Evolutionary conservation across 2,797 vertebrate species (phyloP), one percentile per base, ranked within the genome.

Genomic region (Sandelia bainsii): DNA sequence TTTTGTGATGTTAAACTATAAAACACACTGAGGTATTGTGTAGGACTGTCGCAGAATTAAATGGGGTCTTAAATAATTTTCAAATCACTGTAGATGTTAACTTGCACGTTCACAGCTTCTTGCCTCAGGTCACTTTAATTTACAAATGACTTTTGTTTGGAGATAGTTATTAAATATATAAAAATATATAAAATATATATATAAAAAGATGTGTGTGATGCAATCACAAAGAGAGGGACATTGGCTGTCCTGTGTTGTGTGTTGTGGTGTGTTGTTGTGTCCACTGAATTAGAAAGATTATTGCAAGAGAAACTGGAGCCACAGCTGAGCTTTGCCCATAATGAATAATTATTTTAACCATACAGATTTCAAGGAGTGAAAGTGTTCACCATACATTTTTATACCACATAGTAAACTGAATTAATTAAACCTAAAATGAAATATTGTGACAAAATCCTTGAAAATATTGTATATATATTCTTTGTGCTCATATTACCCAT

Each of bases 281-380:
- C 22, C 17, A 16, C 4, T 56, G 50, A 54, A 59, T 56, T 48
- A 60, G 48, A 20, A 63, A 16, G 19, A 63, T 57, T 70, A 64
- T 60, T 39, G 13, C 6, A 22, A 49, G 7, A 60, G 2, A 53
- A 77, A 69, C 49, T 51, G 25, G 22, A 45, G 52, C 22, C 39
- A 22, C 27, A 69, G 44, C 14, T 46, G 22, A 34, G 0, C 29
- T 8, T 9, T 42, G 39, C 23, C 23, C 29, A 52, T 3, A 51
- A 12, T 49, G 37, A 57, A 40, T 39, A 37, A 3, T 45, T 1
- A 37, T 49, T 1, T 40, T 54, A 2, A 65, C 53, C 37, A 54
- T 52, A n/a, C 27, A 12, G 6, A 39, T 50, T 40, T 8, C 8
- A 39, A 4, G 3, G 17, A 50, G 19, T 57, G 14, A 64, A 58